Evolutionary conservation across 2,113 vertebrate genomes (phyloP), one percentile per base, ranked within the genome.

Genomic region (Nothocercus julius): DNA sequence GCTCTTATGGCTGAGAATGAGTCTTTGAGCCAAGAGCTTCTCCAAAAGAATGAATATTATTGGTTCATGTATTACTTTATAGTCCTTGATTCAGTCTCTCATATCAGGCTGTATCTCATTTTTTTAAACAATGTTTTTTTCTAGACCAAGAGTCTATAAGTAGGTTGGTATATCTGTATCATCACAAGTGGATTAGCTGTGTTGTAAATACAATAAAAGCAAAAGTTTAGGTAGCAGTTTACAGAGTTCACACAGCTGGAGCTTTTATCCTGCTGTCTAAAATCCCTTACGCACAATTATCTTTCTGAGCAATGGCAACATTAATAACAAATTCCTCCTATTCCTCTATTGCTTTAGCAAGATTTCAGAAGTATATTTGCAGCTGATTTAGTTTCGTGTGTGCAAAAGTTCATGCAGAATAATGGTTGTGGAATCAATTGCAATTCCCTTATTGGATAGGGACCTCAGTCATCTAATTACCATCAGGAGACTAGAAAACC

Each of bases 51-150:
- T 22, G 1, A 5, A 59, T 68, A 10, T 2, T 19, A 5, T 49
- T 86, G 15, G 7, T 72, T 80, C 17, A 14, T 27, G 2, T 34
- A 36, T 34, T 54, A 16, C 25, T 73, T 87, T 40, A 1, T n/a
- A 22, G 15, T 2, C 13, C 63, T 78, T 68, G 18, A 40, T 81
- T 73, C n/a, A 45, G 56, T 32, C 9, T 74, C 3, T 40, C 11
- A 3, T 45, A 68, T 42, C 14, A 61, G 58, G 17, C 8, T 85
- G 15, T 11, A 13, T 51, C 38, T 79, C 54, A 36, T 11, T 1
- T 28, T 75, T 75, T 11, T 69, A 4, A n/a, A 78, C 58, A 69
- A 1, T 10, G 3, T 1, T 2, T 2, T 28, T 2, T 2, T 21
- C 54, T 61, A 68, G 5, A 40, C 6, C 24, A 78, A 34, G 25